Percentiles rank a stretch among this genome's conserved stretches.
Conservation (phyloP, 2,888 invertebrate species). For the Rugalucina vietnamica region DNA sequence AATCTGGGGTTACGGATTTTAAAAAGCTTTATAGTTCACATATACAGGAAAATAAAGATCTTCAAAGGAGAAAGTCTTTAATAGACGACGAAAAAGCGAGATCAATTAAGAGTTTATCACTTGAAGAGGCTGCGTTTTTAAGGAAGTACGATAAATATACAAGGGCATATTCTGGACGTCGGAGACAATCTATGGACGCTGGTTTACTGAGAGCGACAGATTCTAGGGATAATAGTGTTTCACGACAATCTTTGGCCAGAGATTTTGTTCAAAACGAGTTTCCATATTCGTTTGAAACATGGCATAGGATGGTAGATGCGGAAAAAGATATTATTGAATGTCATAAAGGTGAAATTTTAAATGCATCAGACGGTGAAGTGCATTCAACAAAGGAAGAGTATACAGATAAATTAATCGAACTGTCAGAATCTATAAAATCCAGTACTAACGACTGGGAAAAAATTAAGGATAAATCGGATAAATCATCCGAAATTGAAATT, state of each 20-base stretch:
- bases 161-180: neutral
- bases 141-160: constrained; percentile 5
- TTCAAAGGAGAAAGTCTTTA: constrained; percentile 38
- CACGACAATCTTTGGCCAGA: neutral
- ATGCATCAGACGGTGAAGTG: neutral
- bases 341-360: constrained; percentile 1
- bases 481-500: too few species aligned
- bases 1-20: constrained; percentile 5
- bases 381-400: too few species aligned
- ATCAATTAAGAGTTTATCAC: constrained; percentile 24
- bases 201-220: neutral
- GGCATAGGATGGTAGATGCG: constrained; percentile 5
- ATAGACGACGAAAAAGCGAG: constrained; percentile 40
- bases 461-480: too few species aligned
- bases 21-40: constrained; percentile 45
- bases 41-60: constrained; percentile 36
- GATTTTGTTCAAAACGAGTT: neutral
- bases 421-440: too few species aligned
- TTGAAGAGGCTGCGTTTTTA: neutral
- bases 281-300: neutral
- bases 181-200: neutral
- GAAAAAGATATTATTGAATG: neutral
- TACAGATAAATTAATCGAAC: too few species aligned
- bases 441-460: too few species aligned
- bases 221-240: neutral